phyloP scores from a whole-genome alignment of 2,797 vertebrate species.

The Nannoperca obscura region DNA sequence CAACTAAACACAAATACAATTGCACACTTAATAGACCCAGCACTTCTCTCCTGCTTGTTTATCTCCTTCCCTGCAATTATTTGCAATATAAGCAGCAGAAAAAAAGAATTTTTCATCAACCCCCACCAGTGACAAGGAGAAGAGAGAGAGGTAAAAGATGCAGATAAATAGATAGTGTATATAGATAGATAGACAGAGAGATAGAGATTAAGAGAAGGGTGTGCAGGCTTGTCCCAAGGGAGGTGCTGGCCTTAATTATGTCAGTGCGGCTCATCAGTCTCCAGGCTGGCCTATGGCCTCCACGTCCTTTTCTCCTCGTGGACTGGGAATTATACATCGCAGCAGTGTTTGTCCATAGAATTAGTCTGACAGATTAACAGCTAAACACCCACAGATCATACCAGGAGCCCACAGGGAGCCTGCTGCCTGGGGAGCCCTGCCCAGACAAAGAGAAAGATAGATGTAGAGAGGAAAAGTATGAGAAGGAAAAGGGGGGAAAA shows the following conservation, averaged over 20 bases:
- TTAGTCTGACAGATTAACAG: conserved; percentile 84
- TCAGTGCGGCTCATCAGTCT: conserved; percentile 84
- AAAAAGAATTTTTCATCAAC: conserved; percentile 35
- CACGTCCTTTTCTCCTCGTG: conserved; percentile 68
- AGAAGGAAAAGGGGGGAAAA: conserved; percentile 21
- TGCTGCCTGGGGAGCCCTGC: conserved; percentile 59
- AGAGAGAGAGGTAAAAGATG: conserved; percentile 39
- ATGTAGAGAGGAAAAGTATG: conserved; percentile 30
- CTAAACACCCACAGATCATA: conserved; percentile 83
- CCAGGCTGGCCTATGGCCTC: conserved; percentile 76
- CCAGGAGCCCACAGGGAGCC: conserved; percentile 61
- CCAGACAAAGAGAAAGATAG: conserved; percentile 44
- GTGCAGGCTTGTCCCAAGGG: conserved; percentile 67
- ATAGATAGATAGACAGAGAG: conserved; percentile 43
- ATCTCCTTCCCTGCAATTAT: conserved; percentile 19
- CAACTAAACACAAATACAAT: conserved; percentile 39
- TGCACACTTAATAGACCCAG: conserved; percentile 20
- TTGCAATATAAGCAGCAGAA: conserved; percentile 46
- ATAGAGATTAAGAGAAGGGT: conserved; percentile 52
- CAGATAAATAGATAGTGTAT: conserved; percentile 44
- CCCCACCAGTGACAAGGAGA: conserved; percentile 42
- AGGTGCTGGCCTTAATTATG: conserved; percentile 85
- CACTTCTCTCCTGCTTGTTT: conserved; percentile 7
- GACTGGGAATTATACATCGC: conserved; percentile 75
- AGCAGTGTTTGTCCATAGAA: conserved; percentile 79